phyloP scores from a whole-genome alignment of 1,140 invertebrate species.

The Heliconius hewitsoni region DNA sequence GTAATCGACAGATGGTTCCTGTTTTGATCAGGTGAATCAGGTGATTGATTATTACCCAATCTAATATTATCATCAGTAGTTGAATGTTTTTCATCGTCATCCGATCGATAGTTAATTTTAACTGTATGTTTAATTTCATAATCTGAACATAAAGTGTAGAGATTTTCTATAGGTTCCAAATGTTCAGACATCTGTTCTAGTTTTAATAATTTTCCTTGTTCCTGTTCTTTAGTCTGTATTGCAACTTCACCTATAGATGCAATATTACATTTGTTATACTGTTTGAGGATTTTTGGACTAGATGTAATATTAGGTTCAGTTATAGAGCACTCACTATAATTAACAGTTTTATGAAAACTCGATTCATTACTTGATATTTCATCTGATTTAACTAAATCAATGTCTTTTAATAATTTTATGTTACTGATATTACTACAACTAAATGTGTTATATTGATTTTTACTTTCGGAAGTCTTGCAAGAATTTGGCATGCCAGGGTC shows the following conservation, averaged over 20 bases:
- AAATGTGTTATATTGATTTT: background rate
- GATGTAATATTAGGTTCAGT: background rate
- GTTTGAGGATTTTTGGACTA: background rate
- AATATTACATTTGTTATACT: background rate
- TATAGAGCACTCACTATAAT: background rate
- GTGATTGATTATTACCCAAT: background rate
- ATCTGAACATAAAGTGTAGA: background rate
- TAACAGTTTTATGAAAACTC: background rate
- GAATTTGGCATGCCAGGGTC: background rate
- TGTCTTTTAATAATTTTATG: background rate
- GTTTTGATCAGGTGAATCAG: background rate
- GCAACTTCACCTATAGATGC: background rate
- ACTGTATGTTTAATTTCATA: background rate
- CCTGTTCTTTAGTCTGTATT: background rate
- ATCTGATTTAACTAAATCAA: background rate
- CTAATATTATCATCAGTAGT: background rate
- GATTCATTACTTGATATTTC: slow-evolving; percentile 5
- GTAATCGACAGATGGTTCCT: background rate
- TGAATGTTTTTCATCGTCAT: background rate
- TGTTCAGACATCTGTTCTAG: background rate
- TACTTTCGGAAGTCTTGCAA: background rate
- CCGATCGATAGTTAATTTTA: background rate
- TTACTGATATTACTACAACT: background rate
- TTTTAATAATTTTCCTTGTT: background rate
- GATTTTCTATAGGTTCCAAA: background rate